Conservation (phyloP, 2,888 invertebrate species). For the Drosophila meridiana region DNA sequence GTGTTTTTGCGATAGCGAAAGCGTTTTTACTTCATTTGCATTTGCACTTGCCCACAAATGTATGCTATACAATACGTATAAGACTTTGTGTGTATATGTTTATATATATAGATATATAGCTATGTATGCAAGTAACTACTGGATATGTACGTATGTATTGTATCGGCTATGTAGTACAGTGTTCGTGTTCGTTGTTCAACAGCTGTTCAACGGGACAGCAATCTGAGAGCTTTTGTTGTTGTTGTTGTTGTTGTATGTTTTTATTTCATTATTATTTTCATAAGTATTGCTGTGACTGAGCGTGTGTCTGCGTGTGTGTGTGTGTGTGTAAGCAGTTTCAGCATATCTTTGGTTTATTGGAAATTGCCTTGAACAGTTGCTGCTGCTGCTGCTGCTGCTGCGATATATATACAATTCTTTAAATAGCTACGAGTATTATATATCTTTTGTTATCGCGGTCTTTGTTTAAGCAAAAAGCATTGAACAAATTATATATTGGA, state of each 20-base stretch:
- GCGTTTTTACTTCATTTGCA: slow-evolving; percentile 14
- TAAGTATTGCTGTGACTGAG: slow-evolving; percentile 28
- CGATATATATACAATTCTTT: slow-evolving; percentile 47
- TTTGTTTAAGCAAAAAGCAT: slow-evolving; percentile 58
- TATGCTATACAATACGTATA: slow-evolving; percentile 67
- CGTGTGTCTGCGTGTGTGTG: slow-evolving; percentile 26
- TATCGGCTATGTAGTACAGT: slow-evolving; percentile 58
- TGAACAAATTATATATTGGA: slow-evolving; percentile 37
- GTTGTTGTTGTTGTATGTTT: not conserved
- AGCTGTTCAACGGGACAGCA: slow-evolving; percentile 28
- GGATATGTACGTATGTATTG: slow-evolving; percentile 19
- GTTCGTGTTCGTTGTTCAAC: slow-evolving; percentile 72
- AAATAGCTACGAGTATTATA: slow-evolving; percentile 35
- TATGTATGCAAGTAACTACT: slow-evolving; percentile 25
- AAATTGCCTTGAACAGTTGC: slow-evolving; percentile 18
- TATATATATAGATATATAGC: slow-evolving; percentile 1
- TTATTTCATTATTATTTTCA: slow-evolving; percentile 16
- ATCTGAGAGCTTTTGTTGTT: not conserved
- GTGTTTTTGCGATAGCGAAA: slow-evolving; percentile 18
- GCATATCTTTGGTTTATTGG: slow-evolving; percentile 19
- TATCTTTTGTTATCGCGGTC: not conserved
- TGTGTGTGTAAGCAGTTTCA: slow-evolving; percentile 49
- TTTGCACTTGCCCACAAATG: slow-evolving; percentile 67
- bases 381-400: slow-evolving; percentile 44
- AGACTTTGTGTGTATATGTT: slow-evolving; percentile 15